phyloP scores from a whole-genome alignment of 2,888 invertebrate species.

The Theristus sp. region DNA sequence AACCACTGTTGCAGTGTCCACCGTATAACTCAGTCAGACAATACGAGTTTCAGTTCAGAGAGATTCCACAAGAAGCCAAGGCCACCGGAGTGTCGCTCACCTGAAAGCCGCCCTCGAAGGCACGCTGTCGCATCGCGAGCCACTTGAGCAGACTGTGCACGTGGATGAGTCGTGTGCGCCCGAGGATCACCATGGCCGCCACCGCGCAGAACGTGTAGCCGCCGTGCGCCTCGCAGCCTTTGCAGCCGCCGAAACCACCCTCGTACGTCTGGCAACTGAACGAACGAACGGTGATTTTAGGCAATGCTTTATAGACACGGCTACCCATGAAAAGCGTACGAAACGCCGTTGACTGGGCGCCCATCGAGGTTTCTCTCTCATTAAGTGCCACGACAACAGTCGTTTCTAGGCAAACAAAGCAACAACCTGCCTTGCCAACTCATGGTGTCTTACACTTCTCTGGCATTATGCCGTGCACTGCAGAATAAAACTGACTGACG shows the following conservation, averaged over 20 bases:
- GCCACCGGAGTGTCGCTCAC: slow-evolving; percentile 12
- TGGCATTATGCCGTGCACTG: no score
- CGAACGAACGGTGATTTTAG: not conserved
- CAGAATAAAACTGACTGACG: no score
- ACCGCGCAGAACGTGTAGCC: slow-evolving; percentile 97
- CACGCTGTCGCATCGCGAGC: slow-evolving; percentile 76
- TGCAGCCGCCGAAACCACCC: slow-evolving; percentile 85
- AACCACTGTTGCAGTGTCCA: no score
- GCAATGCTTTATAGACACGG: not conserved
- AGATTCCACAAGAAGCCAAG: no score
- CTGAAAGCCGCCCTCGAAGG: slow-evolving; percentile 74
- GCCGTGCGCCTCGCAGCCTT: slow-evolving; percentile 92
- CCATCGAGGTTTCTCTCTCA: no score
- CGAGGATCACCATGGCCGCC: slow-evolving; percentile 64
- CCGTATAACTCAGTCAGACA: no score
- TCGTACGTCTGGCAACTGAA: slow-evolving; percentile 86
- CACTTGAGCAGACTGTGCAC: slow-evolving; percentile 37
- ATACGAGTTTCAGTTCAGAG: no score
- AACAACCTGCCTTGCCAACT: no score
- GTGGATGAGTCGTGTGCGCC: slow-evolving; percentile 23
- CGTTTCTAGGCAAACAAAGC: not conserved
- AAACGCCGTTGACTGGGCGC: no score
- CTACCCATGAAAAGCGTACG: no score
- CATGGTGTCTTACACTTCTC: no score
- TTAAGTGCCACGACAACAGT: not conserved